These are phyloP conservation scores for Drosophila flavopinicola DNA, from an alignment of 2,888 invertebrate genomes.

Conservation along the genomic window DNA sequence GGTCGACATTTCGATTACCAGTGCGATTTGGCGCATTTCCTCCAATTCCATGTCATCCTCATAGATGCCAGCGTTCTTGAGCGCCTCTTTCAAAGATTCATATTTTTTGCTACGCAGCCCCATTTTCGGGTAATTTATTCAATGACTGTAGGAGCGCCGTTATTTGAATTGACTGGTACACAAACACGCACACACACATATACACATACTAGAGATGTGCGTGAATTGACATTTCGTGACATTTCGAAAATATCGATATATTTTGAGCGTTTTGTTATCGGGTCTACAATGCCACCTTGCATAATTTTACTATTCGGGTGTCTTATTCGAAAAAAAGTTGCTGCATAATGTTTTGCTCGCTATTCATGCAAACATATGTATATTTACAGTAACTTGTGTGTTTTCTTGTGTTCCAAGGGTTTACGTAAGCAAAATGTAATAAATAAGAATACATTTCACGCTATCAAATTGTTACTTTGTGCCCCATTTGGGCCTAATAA, in stretches of 20 bases:
- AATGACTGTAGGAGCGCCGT: slow-evolving; percentile 18
- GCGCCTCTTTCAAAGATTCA: slow-evolving; percentile 9
- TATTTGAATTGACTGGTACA: slow-evolving; percentile 39
- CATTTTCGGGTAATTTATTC: slow-evolving; percentile 20
- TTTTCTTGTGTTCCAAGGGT: too few relatives aligned
- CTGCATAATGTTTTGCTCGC: too few relatives aligned
- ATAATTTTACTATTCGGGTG: too few relatives aligned
- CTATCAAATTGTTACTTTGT: background rate
- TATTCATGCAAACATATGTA: too few relatives aligned
- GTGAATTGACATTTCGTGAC: background rate
- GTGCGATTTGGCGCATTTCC: slow-evolving; percentile 71
- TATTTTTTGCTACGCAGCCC: slow-evolving; percentile 29
- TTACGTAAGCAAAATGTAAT: too few relatives aligned
- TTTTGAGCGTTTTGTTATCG: background rate
- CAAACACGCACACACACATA: background rate
- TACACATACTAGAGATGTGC: background rate
- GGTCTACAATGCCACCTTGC: too few relatives aligned
- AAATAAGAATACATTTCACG: background rate
- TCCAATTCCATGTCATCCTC: slow-evolving; percentile 73
- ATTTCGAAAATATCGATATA: slow-evolving; percentile 2
- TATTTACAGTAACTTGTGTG: too few relatives aligned
- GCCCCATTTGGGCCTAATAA: background rate
- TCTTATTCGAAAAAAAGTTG: too few relatives aligned
- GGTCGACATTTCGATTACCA: slow-evolving; percentile 63
- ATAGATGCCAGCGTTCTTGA: slow-evolving; percentile 63